phyloP scores from a whole-genome alignment of 2,113 vertebrate genomes.

The Ochotona princeps region DNA sequence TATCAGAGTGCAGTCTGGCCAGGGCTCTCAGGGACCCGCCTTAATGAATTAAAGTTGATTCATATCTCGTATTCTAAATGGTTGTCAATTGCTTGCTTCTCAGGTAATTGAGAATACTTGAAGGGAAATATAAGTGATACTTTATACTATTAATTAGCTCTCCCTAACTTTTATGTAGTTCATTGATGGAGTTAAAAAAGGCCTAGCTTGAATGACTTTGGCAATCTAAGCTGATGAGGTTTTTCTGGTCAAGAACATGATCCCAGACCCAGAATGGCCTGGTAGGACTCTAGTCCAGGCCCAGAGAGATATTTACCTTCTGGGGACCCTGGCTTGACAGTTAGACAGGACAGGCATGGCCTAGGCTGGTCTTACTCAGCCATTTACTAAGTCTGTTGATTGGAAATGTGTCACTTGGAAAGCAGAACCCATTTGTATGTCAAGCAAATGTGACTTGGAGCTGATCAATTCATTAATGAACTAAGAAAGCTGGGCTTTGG shows the following conservation, averaged over 20 bases:
- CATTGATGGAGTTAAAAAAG: conserved; percentile 51
- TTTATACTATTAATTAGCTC: conserved; percentile 77
- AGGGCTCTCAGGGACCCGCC: conserved; percentile 21
- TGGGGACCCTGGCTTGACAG: not conserved
- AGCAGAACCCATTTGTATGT: not conserved
- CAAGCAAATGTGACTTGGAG: not conserved
- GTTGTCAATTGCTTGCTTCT: conserved; percentile 77
- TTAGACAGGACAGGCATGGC: not conserved
- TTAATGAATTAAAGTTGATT: conserved; percentile 77
- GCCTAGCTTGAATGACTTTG: conserved; percentile 5
- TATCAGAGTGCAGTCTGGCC: conserved; percentile 22
- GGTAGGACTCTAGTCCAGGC: not conserved
- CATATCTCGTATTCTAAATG: conserved; percentile 64
- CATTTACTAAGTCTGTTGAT: not conserved
- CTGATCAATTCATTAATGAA: not conserved
- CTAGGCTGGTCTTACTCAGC: accelerated
- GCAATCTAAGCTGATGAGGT: not conserved
- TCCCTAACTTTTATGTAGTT: conserved; percentile 62
- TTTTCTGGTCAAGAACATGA: not conserved
- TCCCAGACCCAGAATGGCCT: not conserved
- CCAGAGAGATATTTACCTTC: not conserved
- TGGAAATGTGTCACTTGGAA: not conserved
- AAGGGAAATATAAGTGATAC: conserved; percentile 71
- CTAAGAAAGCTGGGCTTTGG: not conserved
- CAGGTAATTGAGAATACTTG: conserved; percentile 77